Evolutionary conservation across 92 coral and sea anemone species (phyloP).

Genomic region (Paragorgia papillata): DNA sequence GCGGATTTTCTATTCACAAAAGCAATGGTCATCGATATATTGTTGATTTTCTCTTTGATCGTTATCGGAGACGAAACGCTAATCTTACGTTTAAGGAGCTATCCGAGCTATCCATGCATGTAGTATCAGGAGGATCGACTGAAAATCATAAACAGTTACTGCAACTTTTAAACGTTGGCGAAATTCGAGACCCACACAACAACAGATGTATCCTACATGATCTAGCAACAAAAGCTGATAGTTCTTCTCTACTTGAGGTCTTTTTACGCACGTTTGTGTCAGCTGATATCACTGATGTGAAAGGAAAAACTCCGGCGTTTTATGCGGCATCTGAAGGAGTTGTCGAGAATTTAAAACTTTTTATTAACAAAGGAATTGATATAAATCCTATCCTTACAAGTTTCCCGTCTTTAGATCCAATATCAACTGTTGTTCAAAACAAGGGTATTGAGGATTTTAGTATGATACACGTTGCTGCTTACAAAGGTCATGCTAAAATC

Average conservation of each 20-base stretch:
- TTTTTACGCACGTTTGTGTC: constrained; percentile 51
- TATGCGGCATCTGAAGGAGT: constrained; percentile 66
- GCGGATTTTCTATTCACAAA: constrained; percentile 28
- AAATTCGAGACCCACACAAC: constrained; percentile 19
- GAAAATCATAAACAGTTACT: not conserved
- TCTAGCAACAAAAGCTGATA: constrained; percentile 52
- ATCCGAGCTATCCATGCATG: constrained; percentile 39
- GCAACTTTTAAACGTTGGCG: constrained; percentile 28
- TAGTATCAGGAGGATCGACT: constrained; percentile 28
- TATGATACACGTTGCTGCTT: constrained; percentile 66
- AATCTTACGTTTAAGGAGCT: constrained; percentile 4
- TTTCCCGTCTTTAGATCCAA: constrained; percentile 20
- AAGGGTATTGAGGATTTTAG: constrained; percentile 46
- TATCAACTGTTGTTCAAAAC: not conserved
- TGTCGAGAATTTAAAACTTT: constrained; percentile 50
- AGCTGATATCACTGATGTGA: constrained; percentile 53
- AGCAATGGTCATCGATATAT: constrained; percentile 50
- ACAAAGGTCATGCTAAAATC: constrained; percentile 51
- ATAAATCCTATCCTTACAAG: constrained; percentile 45
- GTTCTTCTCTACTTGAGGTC: constrained; percentile 37
- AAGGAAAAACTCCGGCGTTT: constrained; percentile 72
- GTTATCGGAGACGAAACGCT: not conserved
- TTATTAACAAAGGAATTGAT: constrained; percentile 61
- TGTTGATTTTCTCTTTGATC: constrained; percentile 15
- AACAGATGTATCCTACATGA: constrained; percentile 54